phyloP scores from a whole-genome alignment of 1,140 invertebrate species.

The Drosophila tani region DNA sequence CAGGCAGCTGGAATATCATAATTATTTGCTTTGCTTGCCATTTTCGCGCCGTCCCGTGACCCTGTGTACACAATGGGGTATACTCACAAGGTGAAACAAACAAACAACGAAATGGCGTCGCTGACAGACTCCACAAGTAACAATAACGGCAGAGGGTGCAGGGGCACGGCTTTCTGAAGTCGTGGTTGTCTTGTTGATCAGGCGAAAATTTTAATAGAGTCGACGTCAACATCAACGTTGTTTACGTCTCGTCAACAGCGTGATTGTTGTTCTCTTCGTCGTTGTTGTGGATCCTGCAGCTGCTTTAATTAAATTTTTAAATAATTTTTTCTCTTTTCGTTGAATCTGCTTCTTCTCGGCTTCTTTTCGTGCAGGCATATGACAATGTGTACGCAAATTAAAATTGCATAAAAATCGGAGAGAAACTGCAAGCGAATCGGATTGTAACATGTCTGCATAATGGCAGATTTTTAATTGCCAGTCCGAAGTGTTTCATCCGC shows the following conservation, averaged over 20 bases:
- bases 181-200: constrained; percentile 72
- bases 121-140: constrained; percentile 42
- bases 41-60: constrained; percentile 24
- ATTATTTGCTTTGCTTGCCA: constrained; percentile 47
- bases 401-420: constrained; percentile 70
- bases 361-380: constrained; percentile 42
- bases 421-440: constrained; percentile 48
- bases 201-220: constrained; percentile 78
- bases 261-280: constrained; percentile 52
- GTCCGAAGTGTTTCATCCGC: constrained; percentile 55
- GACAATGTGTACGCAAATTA: constrained; percentile 80
- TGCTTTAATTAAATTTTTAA: constrained; percentile 81
- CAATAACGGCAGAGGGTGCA: constrained; percentile 31
- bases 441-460: constrained; percentile 70
- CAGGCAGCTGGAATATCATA: constrained; percentile 60
- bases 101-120: constrained; percentile 71
- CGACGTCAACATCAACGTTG: constrained; percentile 76
- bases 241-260: constrained; percentile 77
- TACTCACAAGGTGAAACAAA: constrained; percentile 48
- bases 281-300: constrained; percentile 56
- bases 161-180: constrained; percentile 19
- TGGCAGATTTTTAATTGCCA: constrained; percentile 80
- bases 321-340: constrained; percentile 60
- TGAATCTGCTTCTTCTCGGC: constrained; percentile 2
- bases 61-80: constrained; percentile 48